A percentile compares a stretch with the other conserved stretches of the same genome.
These are phyloP conservation scores for Phenganax marumi DNA, from an alignment of 92 coral and sea anemone species.

Conservation along the genomic window DNA sequence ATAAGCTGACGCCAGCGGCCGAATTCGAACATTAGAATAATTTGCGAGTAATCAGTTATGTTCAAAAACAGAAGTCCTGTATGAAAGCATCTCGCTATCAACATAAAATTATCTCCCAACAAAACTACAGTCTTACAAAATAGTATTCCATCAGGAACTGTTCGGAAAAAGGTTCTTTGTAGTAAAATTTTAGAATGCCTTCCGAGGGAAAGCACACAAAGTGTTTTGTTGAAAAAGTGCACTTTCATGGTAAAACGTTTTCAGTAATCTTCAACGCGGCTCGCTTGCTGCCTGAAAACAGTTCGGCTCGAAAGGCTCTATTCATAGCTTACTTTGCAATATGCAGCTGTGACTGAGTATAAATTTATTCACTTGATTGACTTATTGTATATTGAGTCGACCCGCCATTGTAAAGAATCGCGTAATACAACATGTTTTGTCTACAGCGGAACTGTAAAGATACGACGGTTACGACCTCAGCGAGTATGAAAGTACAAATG, in stretches of 20 bases:
- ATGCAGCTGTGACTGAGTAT: neutral
- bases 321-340: neutral
- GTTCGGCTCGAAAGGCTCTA: neutral
- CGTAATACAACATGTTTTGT: slow-evolving; percentile 18
- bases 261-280: too few species aligned
- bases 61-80: neutral
- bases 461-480: neutral
- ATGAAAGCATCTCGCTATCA: too few species aligned
- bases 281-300: neutral
- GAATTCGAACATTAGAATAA: neutral
- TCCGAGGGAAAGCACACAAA: too few species aligned
- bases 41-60: neutral
- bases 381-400: slow-evolving; percentile 11
- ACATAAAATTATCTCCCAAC: too few species aligned
- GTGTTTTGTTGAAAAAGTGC: too few species aligned
- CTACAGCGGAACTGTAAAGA: neutral
- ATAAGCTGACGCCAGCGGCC: neutral
- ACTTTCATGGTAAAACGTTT: too few species aligned
- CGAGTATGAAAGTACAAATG: neutral
- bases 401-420: neutral
- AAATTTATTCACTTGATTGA: neutral
- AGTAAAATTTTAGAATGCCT: too few species aligned
- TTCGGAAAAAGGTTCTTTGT: too few species aligned
- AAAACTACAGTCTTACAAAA: too few species aligned
- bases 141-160: too few species aligned